Base-by-base conservation (phyloP, 2,888 invertebrate genomes). In the Pegoplata infirma region DNA sequence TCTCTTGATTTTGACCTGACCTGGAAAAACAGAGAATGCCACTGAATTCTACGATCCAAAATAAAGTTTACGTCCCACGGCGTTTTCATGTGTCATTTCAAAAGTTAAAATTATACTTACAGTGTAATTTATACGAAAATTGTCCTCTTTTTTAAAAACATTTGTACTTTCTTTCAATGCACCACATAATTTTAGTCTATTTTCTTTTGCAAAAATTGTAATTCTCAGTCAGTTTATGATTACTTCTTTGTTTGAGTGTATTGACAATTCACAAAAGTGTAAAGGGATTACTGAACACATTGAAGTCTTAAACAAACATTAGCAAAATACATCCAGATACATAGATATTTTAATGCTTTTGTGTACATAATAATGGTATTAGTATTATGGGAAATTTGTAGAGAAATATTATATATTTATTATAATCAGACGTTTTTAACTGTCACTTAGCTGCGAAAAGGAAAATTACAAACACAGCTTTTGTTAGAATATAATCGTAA, bases 401-500 rank as follows among this genome's bases (percentile, higher is more conserved):
- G 44, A 36, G 7, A 58, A 58, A 44, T 44, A 7, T 40, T 14
- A n/a, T n/a, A n/a, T n/a, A n/a, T n/a, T n/a, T n/a, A n/a, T n/a
- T 16, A 19, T 6, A 51, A 63, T 63, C 63, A 49, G 63, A 63
- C 36, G 46, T 63, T 63, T 63, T 63, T 17, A 47, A 32, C 63
- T 63, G 63, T 63, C 63, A 63, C 63, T 63, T 63, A 59, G 23
- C 14, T 59, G 17, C 44, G 7, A 16, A 59, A 25, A 25, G 8
- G 5, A n/a, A 49, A 58, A 44, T 44, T n/a, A 59, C 59, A 46
- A 10, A 23, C 6, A 25, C 12, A 12, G 25, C 8, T n/a, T 46
- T 21, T 16, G 10, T 21, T n/a, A n/a, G n/a, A n/a, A n/a, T n/a
- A 2, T 1, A 25, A 28, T 14, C 32, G 14, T 53, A 5, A 3